A percentile compares a stretch with the other conserved stretches of the same genome.
Conservation (phyloP, 64 coral and sea anemone genomes). For the Acropora yongei region DNA sequence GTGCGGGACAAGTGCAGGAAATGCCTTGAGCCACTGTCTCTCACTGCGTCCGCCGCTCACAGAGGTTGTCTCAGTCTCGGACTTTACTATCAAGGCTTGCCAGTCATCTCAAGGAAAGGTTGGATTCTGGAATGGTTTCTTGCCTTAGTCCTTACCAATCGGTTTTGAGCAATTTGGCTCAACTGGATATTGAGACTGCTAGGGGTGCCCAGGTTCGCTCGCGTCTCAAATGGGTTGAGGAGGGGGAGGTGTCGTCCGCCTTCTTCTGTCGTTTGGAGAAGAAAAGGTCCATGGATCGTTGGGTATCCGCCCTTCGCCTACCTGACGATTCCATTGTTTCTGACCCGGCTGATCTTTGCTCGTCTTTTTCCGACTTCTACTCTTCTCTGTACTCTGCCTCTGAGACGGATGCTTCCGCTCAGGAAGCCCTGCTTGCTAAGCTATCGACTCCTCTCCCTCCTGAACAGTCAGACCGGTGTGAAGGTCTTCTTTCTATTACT, state of each 20-base stretch:
- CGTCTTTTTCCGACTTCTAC: not conserved
- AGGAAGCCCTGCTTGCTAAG: not conserved
- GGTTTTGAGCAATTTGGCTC: not conserved
- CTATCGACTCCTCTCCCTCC: not conserved
- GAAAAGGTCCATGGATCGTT: not conserved
- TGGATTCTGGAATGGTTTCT: not conserved
- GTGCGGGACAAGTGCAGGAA: not conserved
- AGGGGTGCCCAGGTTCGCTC: conserved; percentile 37
- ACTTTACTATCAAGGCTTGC: not conserved
- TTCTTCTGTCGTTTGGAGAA: conserved; percentile 40
- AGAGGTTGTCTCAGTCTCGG: not conserved
- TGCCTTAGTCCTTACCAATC: not conserved
- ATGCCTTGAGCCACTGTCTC: too few species aligned
- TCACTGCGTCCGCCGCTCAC: not conserved
- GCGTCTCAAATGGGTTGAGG: conserved; percentile 45
- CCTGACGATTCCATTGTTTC: not conserved
- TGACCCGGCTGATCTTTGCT: not conserved
- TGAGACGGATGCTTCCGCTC: not conserved
- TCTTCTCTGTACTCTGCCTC: not conserved
- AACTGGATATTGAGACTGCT: not conserved
- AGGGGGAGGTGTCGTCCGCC: conserved; percentile 50
- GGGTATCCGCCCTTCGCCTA: not conserved
- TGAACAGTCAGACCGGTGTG: not conserved
- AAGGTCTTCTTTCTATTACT: not conserved
- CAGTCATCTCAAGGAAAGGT: not conserved